phyloP scores from a whole-genome alignment of 2,797 vertebrate species.

The Pyrocephalus nanus region DNA sequence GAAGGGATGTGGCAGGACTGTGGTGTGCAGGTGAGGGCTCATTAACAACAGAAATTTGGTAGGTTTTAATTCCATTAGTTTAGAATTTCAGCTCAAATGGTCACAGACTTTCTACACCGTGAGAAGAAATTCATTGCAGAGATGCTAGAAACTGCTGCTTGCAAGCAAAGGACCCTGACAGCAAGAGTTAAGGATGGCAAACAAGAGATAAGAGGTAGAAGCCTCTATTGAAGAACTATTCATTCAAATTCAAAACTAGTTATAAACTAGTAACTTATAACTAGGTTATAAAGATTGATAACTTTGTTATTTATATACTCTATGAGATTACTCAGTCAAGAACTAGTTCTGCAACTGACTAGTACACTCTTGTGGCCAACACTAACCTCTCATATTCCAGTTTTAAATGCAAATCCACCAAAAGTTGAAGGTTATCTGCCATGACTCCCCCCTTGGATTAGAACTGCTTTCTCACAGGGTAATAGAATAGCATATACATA shows the following conservation, averaged over 20 bases:
- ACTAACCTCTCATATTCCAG: neutral
- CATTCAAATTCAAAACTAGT: neutral
- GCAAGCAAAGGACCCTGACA: neutral
- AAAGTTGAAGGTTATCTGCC: neutral
- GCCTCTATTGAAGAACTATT: neutral
- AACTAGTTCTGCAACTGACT: neutral
- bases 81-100: neutral
- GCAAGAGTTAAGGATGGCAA: neutral
- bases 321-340: neutral
- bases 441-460: neutral
- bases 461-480: neutral
- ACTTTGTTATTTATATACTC: neutral
- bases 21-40: neutral
- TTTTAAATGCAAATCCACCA: neutral
- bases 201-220: neutral
- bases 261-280: neutral
- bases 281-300: neutral
- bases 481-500: rapidly evolving
- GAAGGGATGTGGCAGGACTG: neutral
- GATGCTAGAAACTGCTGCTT: neutral
- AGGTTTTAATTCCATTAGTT: neutral
- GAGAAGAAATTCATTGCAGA: neutral
- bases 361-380: neutral
- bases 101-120: neutral
- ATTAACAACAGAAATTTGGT: neutral